Conservation (phyloP, 1,140 invertebrate genomes). For the Eueides isabella region DNA sequence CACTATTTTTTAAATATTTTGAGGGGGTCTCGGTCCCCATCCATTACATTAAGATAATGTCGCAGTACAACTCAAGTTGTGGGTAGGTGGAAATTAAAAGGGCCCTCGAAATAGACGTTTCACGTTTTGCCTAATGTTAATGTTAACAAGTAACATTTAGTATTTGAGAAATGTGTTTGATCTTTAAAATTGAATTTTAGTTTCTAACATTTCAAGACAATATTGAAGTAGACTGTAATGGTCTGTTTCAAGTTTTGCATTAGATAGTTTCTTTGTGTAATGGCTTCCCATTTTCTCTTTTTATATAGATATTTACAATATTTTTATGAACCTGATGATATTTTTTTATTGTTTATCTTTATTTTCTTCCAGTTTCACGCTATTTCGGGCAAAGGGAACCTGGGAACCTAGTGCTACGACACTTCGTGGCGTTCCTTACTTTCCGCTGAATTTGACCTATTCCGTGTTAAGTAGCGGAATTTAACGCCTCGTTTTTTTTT, state of each 20-base stretch:
- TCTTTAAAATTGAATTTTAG: neutral
- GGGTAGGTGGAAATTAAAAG: neutral
- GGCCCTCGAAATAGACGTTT: neutral
- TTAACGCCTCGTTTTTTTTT: too few relatives aligned
- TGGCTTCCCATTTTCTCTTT: neutral
- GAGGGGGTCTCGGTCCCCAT: neutral
- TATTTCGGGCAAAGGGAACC: too few relatives aligned
- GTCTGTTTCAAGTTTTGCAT: neutral
- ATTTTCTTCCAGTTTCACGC: too few relatives aligned
- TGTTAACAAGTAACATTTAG: constrained; percentile 5
- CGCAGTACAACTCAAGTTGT: neutral
- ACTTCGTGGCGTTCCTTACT: too few relatives aligned
- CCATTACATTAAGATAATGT: constrained; percentile 11
- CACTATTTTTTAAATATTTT: constrained; percentile 9
- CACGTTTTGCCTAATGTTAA: neutral
- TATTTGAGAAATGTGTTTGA: neutral
- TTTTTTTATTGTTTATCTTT: too few relatives aligned
- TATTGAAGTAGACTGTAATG: neutral
- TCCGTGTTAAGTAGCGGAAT: too few relatives aligned
- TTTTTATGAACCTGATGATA: too few relatives aligned
- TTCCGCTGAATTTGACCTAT: too few relatives aligned
- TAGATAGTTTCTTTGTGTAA: neutral
- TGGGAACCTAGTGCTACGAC: too few relatives aligned
- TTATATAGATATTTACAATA: too few relatives aligned
- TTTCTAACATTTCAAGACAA: neutral